Evolutionary conservation across 1,140 invertebrate genomes (phyloP), one percentile per base, ranked within the genome.

Genomic region (Vanessa atalanta): DNA sequence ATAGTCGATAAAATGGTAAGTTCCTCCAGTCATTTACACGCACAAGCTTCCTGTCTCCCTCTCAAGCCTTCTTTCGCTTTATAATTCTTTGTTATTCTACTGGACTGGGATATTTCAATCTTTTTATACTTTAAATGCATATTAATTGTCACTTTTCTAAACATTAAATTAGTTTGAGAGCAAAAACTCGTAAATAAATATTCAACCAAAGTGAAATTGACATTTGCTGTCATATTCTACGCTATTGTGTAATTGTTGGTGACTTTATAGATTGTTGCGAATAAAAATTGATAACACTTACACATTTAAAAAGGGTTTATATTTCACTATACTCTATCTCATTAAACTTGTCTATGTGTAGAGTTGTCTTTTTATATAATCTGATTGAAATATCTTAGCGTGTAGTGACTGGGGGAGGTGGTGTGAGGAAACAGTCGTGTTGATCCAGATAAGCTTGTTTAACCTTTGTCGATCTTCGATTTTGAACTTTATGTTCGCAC

Each of bases 391-490:
- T 82, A 83, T 79, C 71, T 68, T 63, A 57, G 23, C 72, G 76
- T 82, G 77, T 84, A 79, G 76, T 88, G 88, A 88, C 87, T 85
- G 88, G 86, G 80, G 87, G 86, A 80, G 71, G 81, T 87, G 84
- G 86, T 87, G 82, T 84, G 84, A 88, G 84, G 85, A 74, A 43
- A 13, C 47, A 47, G 51, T 60, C 47, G 60, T 74, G 47, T 63
- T 69, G 68, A 65, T 48, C 43, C 26, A 64, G 65, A 69, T 16
- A 74, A 63, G 72, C 72, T 74, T 74, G 31, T 65, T 57, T 65
- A 71, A 64, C 61, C 31, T 73, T 73, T 67, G 65, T 73, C 51
- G 20, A 48, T 48, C 65, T 47, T 61, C n/a, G 37, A 66, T 64
- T 37, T 20, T 53, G 23, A 65, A 51, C 61, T 65, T 26, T 71